Evolutionary conservation across 1,140 invertebrate species (phyloP).

Genomic region (Sarcophaga peregrina): DNA sequence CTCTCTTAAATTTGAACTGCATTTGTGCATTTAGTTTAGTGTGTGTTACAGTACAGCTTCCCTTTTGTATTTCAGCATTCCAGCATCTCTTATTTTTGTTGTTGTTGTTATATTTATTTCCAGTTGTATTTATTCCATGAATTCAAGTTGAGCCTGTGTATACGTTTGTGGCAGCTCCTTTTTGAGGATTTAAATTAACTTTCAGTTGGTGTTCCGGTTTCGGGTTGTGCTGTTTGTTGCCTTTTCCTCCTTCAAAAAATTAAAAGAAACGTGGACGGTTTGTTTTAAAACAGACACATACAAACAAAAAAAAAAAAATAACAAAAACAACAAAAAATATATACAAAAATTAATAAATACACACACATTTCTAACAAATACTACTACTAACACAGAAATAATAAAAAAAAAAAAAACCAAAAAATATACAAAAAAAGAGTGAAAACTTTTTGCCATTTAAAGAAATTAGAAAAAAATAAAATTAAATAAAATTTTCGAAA

Average conservation of each 20-base stretch:
- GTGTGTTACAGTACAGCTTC: conserved; percentile 16
- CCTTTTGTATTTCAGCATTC: conserved; percentile 21
- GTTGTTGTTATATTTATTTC: neutral
- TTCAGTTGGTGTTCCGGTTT: conserved; percentile 68
- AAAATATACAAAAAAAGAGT: conserved; percentile 16
- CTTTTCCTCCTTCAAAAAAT: conserved; percentile 56
- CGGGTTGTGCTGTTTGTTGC: conserved; percentile 67
- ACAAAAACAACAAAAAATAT: too few species aligned
- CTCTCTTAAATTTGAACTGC: neutral
- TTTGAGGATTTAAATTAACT: conserved; percentile 49
- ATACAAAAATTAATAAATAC: conserved; percentile 19
- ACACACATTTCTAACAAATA: neutral
- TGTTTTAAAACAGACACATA: conserved; percentile 28
- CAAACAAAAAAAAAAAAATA: conserved; percentile 27
- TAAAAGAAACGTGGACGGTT: conserved; percentile 43
- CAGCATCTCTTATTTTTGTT: conserved; percentile 10
- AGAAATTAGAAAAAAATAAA: conserved; percentile 13
- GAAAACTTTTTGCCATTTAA: conserved; percentile 3
- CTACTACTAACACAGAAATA: neutral
- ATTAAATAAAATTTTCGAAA: neutral
- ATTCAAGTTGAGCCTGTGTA: conserved; percentile 21
- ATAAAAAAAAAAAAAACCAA: neutral
- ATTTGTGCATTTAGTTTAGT: conserved; percentile 31
- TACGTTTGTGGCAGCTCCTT: conserved; percentile 18
- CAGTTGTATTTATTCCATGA: neutral